Base-by-base conservation (phyloP, 2,113 vertebrate species). In the Caloenas nicobarica region DNA sequence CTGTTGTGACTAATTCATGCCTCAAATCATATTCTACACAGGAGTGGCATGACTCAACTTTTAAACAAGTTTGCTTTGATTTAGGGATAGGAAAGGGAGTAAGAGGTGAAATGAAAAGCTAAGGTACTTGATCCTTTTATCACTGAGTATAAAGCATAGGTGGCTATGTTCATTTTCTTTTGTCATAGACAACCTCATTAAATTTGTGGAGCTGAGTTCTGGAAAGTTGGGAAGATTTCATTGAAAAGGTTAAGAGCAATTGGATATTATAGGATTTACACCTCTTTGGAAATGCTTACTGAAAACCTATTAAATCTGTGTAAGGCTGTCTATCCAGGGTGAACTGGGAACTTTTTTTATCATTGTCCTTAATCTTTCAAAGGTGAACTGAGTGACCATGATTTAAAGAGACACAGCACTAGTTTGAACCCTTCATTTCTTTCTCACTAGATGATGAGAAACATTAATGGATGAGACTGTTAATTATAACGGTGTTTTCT, bases 221-320 rank as follows among this genome's bases (percentile, higher is more conserved):
- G 68, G 23, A 88, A 95, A 94, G 25, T 86, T 83, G 48, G 56
- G 93, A 77, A 74, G 8, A 50, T 89, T 97, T 96, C 42, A 82
- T 36, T 88, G 29, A 89, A 95, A 94, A 96, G 11, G 16, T 93
- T 95, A 94, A 94, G 56, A 94, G 65, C 51, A 92, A 92, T 82
- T 58, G 11, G 34, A 69, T 84, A 81, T 65, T 28, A 93, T 57
- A 61, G 57, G 64, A 90, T 96, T 96, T 93, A 73, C 25, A 51
- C 13, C 40, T 78, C 40, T 91, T 94, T 92, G 53, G 64, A 93
- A 97, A 71, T 33, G 9, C 38, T 92, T 94, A 88, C 78, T 94
- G 76, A 88, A 96, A 95, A 81, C 23, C 16, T 84, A 40, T 93
- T 89, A 81, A 44, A 88, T 81, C 54, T 81, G 33, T 77, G 16